phyloP scores from a whole-genome alignment of 2,113 vertebrate species.

The Colaptes auratus region DNA sequence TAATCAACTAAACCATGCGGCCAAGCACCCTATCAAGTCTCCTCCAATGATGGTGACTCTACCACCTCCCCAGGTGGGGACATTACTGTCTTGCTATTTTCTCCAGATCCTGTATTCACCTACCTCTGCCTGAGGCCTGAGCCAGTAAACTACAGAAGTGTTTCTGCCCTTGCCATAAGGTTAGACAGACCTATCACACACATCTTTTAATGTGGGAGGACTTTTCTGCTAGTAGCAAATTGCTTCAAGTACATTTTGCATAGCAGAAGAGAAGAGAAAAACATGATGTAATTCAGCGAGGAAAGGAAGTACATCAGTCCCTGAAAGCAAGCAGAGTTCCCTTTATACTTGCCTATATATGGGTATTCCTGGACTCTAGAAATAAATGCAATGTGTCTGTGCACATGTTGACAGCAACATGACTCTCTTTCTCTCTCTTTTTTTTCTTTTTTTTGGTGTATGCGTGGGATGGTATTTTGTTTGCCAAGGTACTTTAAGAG shows the following conservation, averaged over 20 bases:
- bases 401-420: not conserved
- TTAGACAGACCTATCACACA: not conserved
- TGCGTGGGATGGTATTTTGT: not conserved
- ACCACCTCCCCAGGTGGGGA: too few relatives aligned
- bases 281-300: not conserved
- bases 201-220: not conserved
- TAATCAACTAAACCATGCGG: too few relatives aligned
- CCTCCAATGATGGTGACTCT: too few relatives aligned
- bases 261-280: not conserved
- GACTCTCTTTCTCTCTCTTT: too few relatives aligned
- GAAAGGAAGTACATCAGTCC: not conserved
- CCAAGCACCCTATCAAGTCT: too few relatives aligned
- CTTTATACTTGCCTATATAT: not conserved
- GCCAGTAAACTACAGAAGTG: not conserved
- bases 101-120: not conserved
- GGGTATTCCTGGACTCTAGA: not conserved
- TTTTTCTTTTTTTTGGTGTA: too few relatives aligned
- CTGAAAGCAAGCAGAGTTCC: not conserved
- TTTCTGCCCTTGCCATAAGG: not conserved
- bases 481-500: not conserved
- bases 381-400: not conserved
- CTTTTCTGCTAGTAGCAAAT: not conserved
- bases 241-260: not conserved
- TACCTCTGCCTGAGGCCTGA: not conserved
- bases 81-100: fast-evolving